A percentile compares a stretch with the other conserved stretches of the same genome.
Evolutionary conservation across 2,888 invertebrate genomes (phyloP).

Genomic region (Pycnomerus fuliginosus): DNA sequence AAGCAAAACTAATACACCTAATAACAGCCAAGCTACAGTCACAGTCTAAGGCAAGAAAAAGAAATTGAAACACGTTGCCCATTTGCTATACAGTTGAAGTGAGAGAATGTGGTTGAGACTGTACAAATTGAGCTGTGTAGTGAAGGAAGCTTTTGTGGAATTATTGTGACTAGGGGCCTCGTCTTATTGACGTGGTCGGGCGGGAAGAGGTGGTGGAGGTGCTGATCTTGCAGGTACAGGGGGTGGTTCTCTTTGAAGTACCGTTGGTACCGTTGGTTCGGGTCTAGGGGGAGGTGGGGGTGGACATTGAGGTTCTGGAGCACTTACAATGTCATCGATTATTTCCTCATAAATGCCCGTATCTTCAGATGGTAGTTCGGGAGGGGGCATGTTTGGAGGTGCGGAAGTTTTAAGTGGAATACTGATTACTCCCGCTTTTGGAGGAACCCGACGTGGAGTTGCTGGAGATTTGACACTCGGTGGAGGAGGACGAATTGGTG

Average conservation of each 20-base stretch:
- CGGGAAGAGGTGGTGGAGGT: slow-evolving; percentile 68
- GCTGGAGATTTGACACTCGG: slow-evolving; percentile 51
- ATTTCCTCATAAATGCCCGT: slow-evolving; percentile 61
- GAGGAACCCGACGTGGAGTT: slow-evolving; percentile 49
- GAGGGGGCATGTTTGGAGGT: slow-evolving; percentile 30
- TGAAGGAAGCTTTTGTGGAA: too few relatives aligned
- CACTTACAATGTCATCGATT: slow-evolving; percentile 51
- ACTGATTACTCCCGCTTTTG: slow-evolving; percentile 58
- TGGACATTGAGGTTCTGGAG: slow-evolving; percentile 61
- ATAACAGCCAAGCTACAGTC: slow-evolving; percentile 38
- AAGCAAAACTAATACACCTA: slow-evolving; percentile 24
- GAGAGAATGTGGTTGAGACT: too few relatives aligned
- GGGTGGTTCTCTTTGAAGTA: slow-evolving; percentile 57
- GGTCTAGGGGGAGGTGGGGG: slow-evolving; percentile 57
- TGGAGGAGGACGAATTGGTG: slow-evolving; percentile 58
- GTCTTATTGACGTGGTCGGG: slow-evolving; percentile 55
- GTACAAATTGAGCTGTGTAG: too few relatives aligned
- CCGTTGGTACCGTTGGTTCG: slow-evolving; percentile 60
- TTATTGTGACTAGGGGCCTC: slow-evolving; percentile 19
- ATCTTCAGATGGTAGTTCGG: slow-evolving; percentile 41
- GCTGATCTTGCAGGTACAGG: slow-evolving; percentile 58
- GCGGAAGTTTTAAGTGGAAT: slow-evolving; percentile 43
- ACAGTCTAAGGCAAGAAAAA: slow-evolving; percentile 35
- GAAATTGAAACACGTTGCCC: neutral
- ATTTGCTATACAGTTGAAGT: too few relatives aligned